A percentile compares a stretch with the other conserved stretches of the same genome.
phyloP scores from a whole-genome alignment of 1,140 invertebrate species.

The Mya arenaria region DNA sequence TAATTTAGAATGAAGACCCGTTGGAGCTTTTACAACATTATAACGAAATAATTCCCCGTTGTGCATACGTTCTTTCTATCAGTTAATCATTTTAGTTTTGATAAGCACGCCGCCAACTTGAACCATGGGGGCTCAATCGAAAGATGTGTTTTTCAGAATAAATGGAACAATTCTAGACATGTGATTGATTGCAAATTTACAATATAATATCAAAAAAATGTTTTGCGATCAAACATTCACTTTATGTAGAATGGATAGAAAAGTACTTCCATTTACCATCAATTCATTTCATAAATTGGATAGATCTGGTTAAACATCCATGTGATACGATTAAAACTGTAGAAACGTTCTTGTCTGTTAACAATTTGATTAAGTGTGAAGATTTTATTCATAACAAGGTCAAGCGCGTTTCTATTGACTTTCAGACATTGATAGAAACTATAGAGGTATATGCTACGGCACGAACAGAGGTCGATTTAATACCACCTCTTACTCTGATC shows the following conservation, averaged over 20 bases:
- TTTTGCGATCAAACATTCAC: constrained; percentile 28
- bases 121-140: too few relatives aligned
- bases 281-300: constrained; percentile 16
- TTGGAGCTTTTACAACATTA: too few relatives aligned
- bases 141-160: constrained; percentile 6
- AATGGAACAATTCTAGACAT: constrained; percentile 4
- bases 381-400: constrained; percentile 20
- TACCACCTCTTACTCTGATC: not conserved
- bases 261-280: constrained; percentile 17
- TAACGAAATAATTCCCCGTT: too few relatives aligned
- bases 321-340: not conserved
- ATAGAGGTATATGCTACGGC: not conserved
- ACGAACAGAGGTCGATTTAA: not conserved
- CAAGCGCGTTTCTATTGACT: constrained; percentile 1
- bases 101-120: not conserved
- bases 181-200: not conserved
- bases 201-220: constrained; percentile 14
- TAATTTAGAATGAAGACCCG: too few relatives aligned
- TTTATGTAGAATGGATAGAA: constrained; percentile 4
- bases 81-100: constrained; percentile 35
- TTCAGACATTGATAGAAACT: not conserved
- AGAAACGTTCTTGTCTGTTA: not conserved
- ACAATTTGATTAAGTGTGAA: not conserved
- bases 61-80: constrained; percentile 18
- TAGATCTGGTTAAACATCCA: constrained; percentile 4